Evolutionary conservation across 37 sponge, comb jelly and placozoan genomes (phyloP), one percentile per base, ranked within the genome.

Genomic region (Trichoplax adhaerens): DNA sequence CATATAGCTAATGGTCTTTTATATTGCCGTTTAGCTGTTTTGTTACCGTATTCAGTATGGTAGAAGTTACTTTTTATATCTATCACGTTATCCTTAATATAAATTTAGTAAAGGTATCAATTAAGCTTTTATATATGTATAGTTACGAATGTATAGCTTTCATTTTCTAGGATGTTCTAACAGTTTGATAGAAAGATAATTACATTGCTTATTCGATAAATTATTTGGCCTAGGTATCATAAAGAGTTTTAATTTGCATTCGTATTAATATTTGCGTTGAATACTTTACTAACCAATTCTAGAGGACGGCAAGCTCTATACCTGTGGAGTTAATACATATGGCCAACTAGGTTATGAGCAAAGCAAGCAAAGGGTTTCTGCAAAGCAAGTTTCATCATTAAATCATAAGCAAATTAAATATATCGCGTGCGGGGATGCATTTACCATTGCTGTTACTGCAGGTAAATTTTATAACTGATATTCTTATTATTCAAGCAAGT

Each of bases 361-460:
- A n/a, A 6, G 5, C 8, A 48, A 65, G 48, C 50, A 56, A 4
- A 55, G 72, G 1, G 77, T 68, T 52, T 73, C 66, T 47, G 63
- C 57, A n/a, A 65, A 75, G 57, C 52, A 1, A 1, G 52, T 48
- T 2, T 73, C 81, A 48, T 58, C 77, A 46, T 53, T 76, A 10
- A 80, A 77, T 57, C 57, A 54, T 48, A 29, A 76, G 58, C 59
- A 77, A 1, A 69, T 89, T 1, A 58, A 57, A 0, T 58, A 58
- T n/a, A 78, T 89, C 2, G 61, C 79, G 0, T 89, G 91, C 77
- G 91, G 91, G 0, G 91, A 89, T 56, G 63, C 66, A 65, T 89
- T 74, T 70, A 83, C 84, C 12, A 76, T 80, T 7, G 87, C 78
- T 5, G 58, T 74, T 53, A 77, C 73, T 65, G 62, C 59, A 75